Evolutionary conservation across 2,797 vertebrate genomes (phyloP).

Genomic region (Enoplosus armatus): DNA sequence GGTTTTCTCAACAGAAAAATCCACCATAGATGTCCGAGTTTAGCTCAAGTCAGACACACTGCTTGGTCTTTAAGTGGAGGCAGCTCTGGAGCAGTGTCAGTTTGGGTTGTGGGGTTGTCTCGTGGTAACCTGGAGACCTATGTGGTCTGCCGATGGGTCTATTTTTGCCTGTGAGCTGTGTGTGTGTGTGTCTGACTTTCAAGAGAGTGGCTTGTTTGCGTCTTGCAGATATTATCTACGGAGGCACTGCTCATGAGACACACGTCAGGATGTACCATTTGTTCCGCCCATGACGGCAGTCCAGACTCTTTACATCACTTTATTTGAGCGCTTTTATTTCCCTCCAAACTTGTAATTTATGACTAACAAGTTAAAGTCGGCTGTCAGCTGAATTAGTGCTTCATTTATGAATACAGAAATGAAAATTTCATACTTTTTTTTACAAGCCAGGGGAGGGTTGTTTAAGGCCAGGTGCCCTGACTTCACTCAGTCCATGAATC

Average conservation of each 20-base stretch:
- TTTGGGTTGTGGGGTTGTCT: slow-evolving; percentile 72
- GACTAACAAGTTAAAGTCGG: slow-evolving; percentile 28
- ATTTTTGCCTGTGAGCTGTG: slow-evolving; percentile 66
- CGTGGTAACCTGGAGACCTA: slow-evolving; percentile 65
- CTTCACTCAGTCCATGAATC: slow-evolving; percentile 46
- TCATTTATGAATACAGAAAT: slow-evolving; percentile 38
- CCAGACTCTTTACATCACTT: slow-evolving; percentile 47
- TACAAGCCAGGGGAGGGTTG: slow-evolving; percentile 34
- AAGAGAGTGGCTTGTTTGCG: slow-evolving; percentile 65
- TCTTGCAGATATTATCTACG: slow-evolving; percentile 46
- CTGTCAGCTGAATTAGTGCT: slow-evolving; percentile 43
- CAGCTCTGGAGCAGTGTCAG: slow-evolving; percentile 47
- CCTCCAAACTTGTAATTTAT: slow-evolving; percentile 50
- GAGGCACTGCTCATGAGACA: slow-evolving; percentile 40
- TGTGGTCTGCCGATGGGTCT: slow-evolving; percentile 64
- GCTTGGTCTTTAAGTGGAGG: slow-evolving; percentile 41
- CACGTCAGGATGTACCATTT: slow-evolving; percentile 20
- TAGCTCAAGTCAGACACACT: slow-evolving; percentile 34
- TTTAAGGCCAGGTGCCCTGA: slow-evolving; percentile 53
- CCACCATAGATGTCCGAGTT: slow-evolving; percentile 41
- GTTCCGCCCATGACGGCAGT: slow-evolving; percentile 22
- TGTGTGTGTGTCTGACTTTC: slow-evolving; percentile 52
- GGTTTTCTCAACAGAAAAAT: slow-evolving; percentile 9
- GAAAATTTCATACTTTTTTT: slow-evolving; percentile 23
- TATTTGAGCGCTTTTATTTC: slow-evolving; percentile 38